Evolutionary conservation across 2,113 vertebrate species (phyloP).

Genomic region (Sorex fumeus): DNA sequence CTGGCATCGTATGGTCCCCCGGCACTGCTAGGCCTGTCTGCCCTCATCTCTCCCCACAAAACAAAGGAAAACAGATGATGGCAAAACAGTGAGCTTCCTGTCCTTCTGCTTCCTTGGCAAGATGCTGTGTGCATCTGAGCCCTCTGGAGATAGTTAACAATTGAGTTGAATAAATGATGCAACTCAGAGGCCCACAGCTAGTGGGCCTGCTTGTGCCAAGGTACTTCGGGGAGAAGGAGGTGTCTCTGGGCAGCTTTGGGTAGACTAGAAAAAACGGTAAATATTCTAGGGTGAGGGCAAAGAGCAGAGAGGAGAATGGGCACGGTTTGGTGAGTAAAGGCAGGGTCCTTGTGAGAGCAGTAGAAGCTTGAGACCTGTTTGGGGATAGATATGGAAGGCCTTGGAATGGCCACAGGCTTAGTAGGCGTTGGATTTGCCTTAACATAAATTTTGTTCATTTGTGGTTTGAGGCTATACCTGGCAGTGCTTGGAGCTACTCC

Average conservation of each 20-base stretch:
- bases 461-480: no score
- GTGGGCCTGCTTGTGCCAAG: no score
- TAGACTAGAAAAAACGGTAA: no score
- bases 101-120: no score
- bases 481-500: no score
- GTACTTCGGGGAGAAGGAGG: neutral
- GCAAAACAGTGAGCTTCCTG: no score
- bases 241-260: neutral
- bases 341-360: neutral
- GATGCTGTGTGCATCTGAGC: neutral
- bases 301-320: neutral
- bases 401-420: neutral
- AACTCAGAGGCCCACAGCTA: neutral
- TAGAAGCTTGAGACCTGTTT: conserved; percentile 17
- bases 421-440: conserved; percentile 44
- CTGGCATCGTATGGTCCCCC: no score
- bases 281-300: neutral
- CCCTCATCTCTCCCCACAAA: no score
- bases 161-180: neutral
- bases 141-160: neutral
- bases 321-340: conserved; percentile 26
- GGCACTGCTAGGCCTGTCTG: no score
- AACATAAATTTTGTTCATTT: neutral
- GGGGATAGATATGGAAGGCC: neutral
- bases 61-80: no score